Evolutionary conservation across 1,140 invertebrate genomes (phyloP), one percentile per base, ranked within the genome.

Genomic region (Nebria ingens): DNA sequence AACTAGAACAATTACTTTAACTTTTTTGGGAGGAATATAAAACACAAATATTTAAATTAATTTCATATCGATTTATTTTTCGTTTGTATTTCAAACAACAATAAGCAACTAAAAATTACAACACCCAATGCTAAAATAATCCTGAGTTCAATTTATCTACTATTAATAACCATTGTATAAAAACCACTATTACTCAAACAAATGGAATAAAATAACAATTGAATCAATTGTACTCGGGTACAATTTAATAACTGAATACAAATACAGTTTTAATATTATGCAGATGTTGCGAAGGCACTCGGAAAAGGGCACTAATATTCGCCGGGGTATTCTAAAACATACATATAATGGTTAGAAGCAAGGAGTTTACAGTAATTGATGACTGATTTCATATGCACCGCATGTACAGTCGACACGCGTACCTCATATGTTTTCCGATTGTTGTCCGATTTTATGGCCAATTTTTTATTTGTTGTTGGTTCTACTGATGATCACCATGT

Each of bases 351-450:
- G n/a, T n/a, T n/a, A n/a, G n/a, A n/a, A n/a, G n/a, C n/a, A n/a
- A n/a, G n/a, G 17, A 45, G 40, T 45, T 45, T 45, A 45, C 9
- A 45, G 17, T 45, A 45, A 45, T 45, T 45, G 40, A 45, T 45
- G 40, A 45, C 40, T 45, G 15, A 11, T 45, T 45, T 45, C 4
- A 17, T 45, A 45, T 45, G 40, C 40, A 45, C 17, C 15, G 17
- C 40, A 6, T 6, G 40, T 45, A 45, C 9, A 11, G 15, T 3
- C 6, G 3, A 17, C 40, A 45, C 40, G 40, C 40, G 40, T 45
- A 12, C 17, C 9, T 45, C 40, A 45, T 45, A 45, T 45, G 40
- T 45, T 45, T 45, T 45, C n/a, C 40, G 17, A 45, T 45, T 45
- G 40, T 45, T 17, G 15, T 17, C 17, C 17, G 40, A 45, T 45